A percentile compares a stretch with the other conserved stretches of the same genome.
These are phyloP conservation scores for Cryptotermes secundus DNA, from an alignment of 1,140 invertebrate species.

Conservation along the genomic window DNA sequence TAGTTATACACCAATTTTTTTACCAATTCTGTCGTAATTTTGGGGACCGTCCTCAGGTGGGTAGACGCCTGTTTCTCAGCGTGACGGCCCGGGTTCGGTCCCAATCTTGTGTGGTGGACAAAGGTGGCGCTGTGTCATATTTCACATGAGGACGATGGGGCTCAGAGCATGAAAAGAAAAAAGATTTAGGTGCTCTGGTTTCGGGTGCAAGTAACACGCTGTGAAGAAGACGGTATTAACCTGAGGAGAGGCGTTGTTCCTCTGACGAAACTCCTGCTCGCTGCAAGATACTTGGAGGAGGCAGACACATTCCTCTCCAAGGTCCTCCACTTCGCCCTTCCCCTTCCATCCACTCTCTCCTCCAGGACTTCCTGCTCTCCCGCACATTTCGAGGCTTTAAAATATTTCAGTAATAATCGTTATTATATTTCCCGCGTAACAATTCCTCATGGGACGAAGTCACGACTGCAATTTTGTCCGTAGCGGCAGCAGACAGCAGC, in stretches of 20 bases:
- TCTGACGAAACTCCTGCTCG: neutral
- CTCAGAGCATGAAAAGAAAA: no score
- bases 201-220: no score
- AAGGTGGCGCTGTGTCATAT: no score
- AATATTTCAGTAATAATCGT: neutral
- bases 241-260: neutral
- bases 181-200: no score
- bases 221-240: neutral
- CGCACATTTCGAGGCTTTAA: neutral
- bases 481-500: neutral
- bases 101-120: no score
- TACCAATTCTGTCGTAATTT: no score
- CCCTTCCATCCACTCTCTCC: neutral
- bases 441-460: neutral
- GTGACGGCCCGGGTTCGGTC: no score
- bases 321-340: neutral
- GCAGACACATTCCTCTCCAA: neutral
- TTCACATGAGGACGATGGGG: no score
- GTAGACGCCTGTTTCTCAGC: no score
- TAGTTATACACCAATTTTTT: no score
- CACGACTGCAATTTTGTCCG: neutral
- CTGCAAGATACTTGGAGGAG: neutral
- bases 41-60: no score
- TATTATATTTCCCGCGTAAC: neutral
- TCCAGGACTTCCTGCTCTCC: neutral